A percentile compares a stretch with the other conserved stretches of the same genome.
phyloP scores from a whole-genome alignment of 2,113 vertebrate species.

The Neoarius graeffei region DNA sequence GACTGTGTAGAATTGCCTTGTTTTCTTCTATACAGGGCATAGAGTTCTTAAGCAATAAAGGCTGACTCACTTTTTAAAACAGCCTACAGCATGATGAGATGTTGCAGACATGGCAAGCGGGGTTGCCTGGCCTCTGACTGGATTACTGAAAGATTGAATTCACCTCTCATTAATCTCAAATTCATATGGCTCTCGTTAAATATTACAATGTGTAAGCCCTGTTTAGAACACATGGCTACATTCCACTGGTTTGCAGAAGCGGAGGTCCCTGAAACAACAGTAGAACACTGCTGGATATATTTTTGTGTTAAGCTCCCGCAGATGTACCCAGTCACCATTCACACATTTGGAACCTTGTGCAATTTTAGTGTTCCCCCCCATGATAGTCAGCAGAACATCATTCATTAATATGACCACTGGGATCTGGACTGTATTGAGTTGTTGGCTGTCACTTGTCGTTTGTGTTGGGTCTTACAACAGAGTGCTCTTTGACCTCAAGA shows the following conservation, averaged over 20 bases:
- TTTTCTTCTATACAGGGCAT: slow-evolving; percentile 14
- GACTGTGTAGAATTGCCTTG: slow-evolving; percentile 6
- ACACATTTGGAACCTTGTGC: slow-evolving; percentile 35
- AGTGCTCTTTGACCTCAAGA: slow-evolving; percentile 45
- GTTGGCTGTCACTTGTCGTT: slow-evolving; percentile 16
- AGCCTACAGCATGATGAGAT: slow-evolving; percentile 29
- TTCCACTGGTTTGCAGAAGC: slow-evolving; percentile 43
- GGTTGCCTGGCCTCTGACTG: slow-evolving; percentile 44
- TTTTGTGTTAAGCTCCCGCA: neutral
- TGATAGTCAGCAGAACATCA: neutral
- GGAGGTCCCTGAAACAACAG: slow-evolving; percentile 45
- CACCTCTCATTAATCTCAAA: slow-evolving; percentile 51
- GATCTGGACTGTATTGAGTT: neutral
- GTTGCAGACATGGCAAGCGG: slow-evolving; percentile 36
- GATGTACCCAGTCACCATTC: slow-evolving; percentile 28
- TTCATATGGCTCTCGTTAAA: slow-evolving; percentile 58
- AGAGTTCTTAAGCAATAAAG: slow-evolving; percentile 28
- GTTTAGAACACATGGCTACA: slow-evolving; percentile 49
- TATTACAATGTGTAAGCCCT: slow-evolving; percentile 44
- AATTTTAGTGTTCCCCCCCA: neutral
- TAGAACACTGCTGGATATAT: slow-evolving; percentile 27
- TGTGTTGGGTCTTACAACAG: slow-evolving; percentile 29
- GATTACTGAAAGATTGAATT: slow-evolving; percentile 45
- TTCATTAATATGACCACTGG: neutral
- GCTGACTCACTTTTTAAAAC: slow-evolving; percentile 37